Conservation (phyloP, 2,113 vertebrate species). For the Plotosus lineatus region DNA sequence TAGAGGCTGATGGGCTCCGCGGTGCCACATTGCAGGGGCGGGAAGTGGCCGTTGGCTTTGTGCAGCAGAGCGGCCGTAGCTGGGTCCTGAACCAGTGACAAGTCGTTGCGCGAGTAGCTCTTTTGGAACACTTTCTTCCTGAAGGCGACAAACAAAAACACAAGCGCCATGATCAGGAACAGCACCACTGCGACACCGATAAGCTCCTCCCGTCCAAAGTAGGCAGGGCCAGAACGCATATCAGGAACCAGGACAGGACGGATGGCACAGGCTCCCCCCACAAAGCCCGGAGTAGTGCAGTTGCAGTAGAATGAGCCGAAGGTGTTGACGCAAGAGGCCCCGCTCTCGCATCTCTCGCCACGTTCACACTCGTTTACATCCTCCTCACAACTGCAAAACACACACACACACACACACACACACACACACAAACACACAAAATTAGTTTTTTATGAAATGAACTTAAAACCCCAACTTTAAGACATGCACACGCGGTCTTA, state of each 20-base stretch:
- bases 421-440: conserved; percentile 11
- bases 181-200: conserved; percentile 91
- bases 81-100: conserved; percentile 91
- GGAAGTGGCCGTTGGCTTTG: conserved; percentile 90
- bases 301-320: conserved; percentile 95
- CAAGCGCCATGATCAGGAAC: conserved; percentile 84
- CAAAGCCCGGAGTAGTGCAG: conserved; percentile 90
- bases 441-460: neutral
- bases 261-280: conserved; percentile 86
- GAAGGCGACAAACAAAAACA: conserved; percentile 89
- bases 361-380: conserved; percentile 91
- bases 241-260: conserved; percentile 92
- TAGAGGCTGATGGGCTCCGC: conserved; percentile 81
- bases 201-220: conserved; percentile 93
- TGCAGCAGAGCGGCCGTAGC: conserved; percentile 90
- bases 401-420: conserved; percentile 12
- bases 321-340: conserved; percentile 87
- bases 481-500: neutral
- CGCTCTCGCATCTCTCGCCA: conserved; percentile 89
- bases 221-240: conserved; percentile 92
- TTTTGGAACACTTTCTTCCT: conserved; percentile 95
- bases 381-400: conserved; percentile 83
- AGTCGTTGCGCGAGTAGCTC: conserved; percentile 91
- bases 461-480: neutral
- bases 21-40: conserved; percentile 76